These are phyloP conservation scores for Pseudomyrmex pallidus DNA, from an alignment of 1,140 invertebrate species.

Conservation along the genomic window DNA sequence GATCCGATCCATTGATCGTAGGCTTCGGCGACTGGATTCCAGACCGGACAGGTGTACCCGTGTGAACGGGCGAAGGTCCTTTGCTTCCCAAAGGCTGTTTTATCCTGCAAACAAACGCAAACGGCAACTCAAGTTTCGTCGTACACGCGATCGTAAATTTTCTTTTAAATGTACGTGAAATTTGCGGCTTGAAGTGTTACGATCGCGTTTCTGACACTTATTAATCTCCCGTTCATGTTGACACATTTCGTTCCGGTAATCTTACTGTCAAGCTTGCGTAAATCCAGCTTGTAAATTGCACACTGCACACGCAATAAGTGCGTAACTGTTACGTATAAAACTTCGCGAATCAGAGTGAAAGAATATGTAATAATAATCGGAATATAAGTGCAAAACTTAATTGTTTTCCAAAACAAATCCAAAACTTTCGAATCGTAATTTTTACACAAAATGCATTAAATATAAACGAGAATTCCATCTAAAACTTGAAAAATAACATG, in stretches of 20 bases:
- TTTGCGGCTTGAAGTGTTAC: background rate
- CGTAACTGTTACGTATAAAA: background rate
- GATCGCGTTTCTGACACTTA: constrained; percentile 11
- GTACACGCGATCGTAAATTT: constrained; percentile 22
- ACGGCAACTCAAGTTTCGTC: constrained; percentile 39
- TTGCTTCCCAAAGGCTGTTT: constrained; percentile 82
- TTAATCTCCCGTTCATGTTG: constrained; percentile 26
- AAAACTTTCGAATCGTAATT: background rate
- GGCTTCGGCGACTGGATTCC: constrained; percentile 83
- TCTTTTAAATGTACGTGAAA: constrained; percentile 1
- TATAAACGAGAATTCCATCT: background rate
- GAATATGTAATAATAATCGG: too few species aligned
- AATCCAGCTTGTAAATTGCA: background rate
- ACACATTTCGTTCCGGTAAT: background rate
- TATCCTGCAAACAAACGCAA: constrained; percentile 77
- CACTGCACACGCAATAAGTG: background rate
- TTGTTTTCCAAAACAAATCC: background rate
- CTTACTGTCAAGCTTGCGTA: background rate
- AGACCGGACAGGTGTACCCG: constrained; percentile 79
- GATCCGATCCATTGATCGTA: constrained; percentile 81
- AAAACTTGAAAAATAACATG: background rate
- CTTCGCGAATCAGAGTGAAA: background rate
- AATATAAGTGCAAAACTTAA: background rate
- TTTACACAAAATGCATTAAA: background rate
- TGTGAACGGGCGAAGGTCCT: constrained; percentile 82